Conservation (phyloP, 2,888 invertebrate genomes). For the Eupsilia transversa region DNA sequence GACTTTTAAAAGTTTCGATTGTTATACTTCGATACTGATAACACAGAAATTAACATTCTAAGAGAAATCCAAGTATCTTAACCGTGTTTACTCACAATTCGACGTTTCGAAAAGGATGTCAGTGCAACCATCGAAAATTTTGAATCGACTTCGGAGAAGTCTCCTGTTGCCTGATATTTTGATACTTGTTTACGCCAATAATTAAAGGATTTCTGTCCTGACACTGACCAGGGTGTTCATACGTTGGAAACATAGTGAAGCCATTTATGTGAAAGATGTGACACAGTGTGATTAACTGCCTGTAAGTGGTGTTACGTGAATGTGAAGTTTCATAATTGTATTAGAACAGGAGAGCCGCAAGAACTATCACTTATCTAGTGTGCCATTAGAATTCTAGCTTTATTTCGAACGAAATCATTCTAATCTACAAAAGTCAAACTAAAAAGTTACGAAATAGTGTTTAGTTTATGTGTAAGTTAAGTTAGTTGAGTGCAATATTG, state of each 20-base stretch:
- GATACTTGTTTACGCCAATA: constrained; percentile 88
- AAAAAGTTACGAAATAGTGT: constrained; percentile 71
- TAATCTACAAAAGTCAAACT: constrained; percentile 82
- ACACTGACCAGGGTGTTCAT: constrained; percentile 50
- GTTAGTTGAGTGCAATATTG: constrained; percentile 81
- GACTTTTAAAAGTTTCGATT: constrained; percentile 68
- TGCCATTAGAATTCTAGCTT: constrained; percentile 85
- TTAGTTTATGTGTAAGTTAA: constrained; percentile 71
- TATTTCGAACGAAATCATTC: constrained; percentile 79
- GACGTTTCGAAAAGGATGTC: constrained; percentile 81
- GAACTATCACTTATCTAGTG: constrained; percentile 70
- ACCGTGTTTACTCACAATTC: constrained; percentile 54
- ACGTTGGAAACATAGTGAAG: constrained; percentile 62
- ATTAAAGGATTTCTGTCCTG: constrained; percentile 75
- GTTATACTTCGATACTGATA: constrained; percentile 66
- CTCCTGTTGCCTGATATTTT: constrained; percentile 84
- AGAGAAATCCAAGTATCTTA: constrained; percentile 38
- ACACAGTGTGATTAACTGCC: constrained; percentile 73
- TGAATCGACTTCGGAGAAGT: constrained; percentile 83
- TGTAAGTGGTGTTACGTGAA: constrained; percentile 71
- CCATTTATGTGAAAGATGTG: constrained; percentile 79
- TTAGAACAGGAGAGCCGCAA: constrained; percentile 66
- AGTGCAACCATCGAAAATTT: constrained; percentile 86
- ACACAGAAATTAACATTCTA: constrained; percentile 36
- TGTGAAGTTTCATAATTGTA: constrained; percentile 72